These are phyloP conservation scores for Adelges cooleyi DNA, from an alignment of 1,140 invertebrate genomes.

Conservation along the genomic window DNA sequence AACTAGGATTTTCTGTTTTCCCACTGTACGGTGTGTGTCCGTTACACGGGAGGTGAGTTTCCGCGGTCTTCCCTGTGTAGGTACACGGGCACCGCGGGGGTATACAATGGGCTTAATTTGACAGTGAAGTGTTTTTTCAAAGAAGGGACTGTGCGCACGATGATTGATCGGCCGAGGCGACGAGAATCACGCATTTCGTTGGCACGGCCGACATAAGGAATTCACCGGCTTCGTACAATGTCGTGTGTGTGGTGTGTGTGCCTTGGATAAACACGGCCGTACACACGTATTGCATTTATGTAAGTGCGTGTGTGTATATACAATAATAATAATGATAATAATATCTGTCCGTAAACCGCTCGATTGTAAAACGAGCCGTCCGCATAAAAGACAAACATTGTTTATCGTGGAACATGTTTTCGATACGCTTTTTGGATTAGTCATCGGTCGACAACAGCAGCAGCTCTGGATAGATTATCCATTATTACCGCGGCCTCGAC, in stretches of 20 bases:
- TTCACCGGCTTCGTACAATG: background rate
- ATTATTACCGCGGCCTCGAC: too few species aligned
- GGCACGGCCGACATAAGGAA: background rate
- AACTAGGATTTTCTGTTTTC: too few species aligned
- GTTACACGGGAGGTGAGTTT: background rate
- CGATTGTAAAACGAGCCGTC: background rate
- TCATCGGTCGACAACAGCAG: background rate
- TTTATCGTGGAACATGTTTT: constrained; percentile 22
- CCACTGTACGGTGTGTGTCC: background rate
- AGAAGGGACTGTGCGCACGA: background rate
- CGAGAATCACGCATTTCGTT: background rate
- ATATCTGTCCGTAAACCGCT: too few species aligned
- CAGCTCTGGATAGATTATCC: too few species aligned
- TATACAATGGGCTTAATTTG: constrained; percentile 22
- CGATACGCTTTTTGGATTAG: constrained; percentile 7
- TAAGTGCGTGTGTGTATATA: background rate
- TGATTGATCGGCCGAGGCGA: constrained; percentile 16
- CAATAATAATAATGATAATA: background rate
- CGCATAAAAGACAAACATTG: background rate
- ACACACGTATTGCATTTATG: background rate
- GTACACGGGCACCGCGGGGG: background rate
- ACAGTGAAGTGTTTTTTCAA: constrained; percentile 20
- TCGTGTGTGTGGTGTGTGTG: background rate
- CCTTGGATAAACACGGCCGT: background rate
- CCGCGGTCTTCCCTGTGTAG: background rate